Evolutionary conservation across 1,140 invertebrate species (phyloP).

Genomic region (Euglossa dilemma): DNA sequence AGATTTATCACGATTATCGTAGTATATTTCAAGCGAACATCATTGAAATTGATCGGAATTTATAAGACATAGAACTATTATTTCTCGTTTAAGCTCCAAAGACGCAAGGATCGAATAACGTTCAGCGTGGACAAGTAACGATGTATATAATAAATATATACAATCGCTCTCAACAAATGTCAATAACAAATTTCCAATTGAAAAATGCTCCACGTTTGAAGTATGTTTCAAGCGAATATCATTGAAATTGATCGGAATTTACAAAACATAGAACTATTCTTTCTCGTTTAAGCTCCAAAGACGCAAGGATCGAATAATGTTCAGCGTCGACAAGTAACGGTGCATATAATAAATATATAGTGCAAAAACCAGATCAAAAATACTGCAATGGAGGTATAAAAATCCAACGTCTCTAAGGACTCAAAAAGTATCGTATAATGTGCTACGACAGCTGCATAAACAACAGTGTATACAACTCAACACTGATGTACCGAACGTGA

Average conservation of each 20-base stretch:
- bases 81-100: background rate
- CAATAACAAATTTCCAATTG: too few species aligned
- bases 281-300: background rate
- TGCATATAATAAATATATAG: constrained; percentile 20
- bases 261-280: background rate
- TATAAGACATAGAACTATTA: background rate
- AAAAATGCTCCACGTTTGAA: too few species aligned
- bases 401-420: constrained; percentile 20
- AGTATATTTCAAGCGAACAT: too few species aligned
- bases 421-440: constrained; percentile 9
- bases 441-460: background rate
- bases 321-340: background rate
- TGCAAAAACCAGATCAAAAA: constrained; percentile 31
- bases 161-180: too few species aligned
- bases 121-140: constrained; percentile 2
- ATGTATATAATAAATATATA: constrained; percentile 11
- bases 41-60: background rate
- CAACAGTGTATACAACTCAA: background rate
- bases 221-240: too few species aligned
- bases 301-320: background rate
- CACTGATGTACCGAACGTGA: background rate
- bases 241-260: background rate
- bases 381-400: constrained; percentile 4
- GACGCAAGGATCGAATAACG: background rate
- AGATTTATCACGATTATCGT: background rate